Conservation (phyloP, 92 coral and sea anemone species). For the Zoanthus solanderi region DNA sequence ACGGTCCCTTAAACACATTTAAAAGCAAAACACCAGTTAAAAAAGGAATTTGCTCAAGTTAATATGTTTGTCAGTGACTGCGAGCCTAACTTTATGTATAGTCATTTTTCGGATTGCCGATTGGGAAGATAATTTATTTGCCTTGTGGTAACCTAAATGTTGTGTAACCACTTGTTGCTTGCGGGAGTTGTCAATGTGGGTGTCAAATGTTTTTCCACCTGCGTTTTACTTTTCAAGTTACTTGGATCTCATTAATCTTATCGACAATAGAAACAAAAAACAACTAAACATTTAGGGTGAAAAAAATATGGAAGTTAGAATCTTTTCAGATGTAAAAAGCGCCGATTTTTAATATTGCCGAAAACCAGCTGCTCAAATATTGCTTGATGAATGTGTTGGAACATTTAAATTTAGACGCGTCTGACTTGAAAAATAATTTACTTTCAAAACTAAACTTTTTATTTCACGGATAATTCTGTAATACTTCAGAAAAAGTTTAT, state of each 20-base stretch:
- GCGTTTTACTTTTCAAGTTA: slow-evolving; percentile 1
- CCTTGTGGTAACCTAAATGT: not conserved
- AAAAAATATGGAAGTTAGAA: slow-evolving; percentile 24
- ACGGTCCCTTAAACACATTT: not conserved
- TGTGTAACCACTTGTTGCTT: slow-evolving; percentile 49
- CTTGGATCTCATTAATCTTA: slow-evolving; percentile 38
- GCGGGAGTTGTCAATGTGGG: not conserved
- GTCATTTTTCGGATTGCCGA: not conserved
- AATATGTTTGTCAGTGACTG: not conserved
- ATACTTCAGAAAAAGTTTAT: no score
- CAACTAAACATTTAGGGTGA: slow-evolving; percentile 26
- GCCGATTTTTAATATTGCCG: not conserved
- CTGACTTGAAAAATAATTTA: not conserved
- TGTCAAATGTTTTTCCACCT: slow-evolving; percentile 28
- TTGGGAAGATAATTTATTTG: not conserved
- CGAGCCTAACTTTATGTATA: not conserved
- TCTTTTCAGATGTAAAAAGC: slow-evolving; percentile 38
- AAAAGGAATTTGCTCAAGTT: not conserved
- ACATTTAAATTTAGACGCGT: not conserved
- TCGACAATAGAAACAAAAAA: slow-evolving; percentile 32
- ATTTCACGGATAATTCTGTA: not conserved
- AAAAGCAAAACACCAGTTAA: not conserved
- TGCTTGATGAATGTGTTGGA: not conserved
- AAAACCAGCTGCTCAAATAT: slow-evolving; percentile 36
- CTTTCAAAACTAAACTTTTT: not conserved